These are phyloP conservation scores for Leptobrachium ailaonicum DNA, from an alignment of 2,113 vertebrate genomes.

Conservation along the genomic window DNA sequence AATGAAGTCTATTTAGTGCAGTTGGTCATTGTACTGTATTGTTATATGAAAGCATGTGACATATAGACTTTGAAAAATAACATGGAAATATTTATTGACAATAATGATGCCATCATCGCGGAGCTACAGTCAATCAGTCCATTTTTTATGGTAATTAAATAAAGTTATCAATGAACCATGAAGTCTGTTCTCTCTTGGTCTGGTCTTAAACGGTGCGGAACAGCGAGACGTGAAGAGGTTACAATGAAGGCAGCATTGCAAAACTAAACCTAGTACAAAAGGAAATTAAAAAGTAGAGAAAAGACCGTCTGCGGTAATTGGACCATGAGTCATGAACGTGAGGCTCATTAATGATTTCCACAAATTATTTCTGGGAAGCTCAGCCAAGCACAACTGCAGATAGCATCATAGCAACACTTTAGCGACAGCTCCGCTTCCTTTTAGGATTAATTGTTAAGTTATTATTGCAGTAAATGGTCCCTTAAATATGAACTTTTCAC, in stretches of 20 bases:
- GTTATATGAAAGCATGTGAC: too few species aligned
- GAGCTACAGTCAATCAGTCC: background rate
- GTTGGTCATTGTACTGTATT: too few species aligned
- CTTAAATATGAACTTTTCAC: slow-evolving; percentile 40
- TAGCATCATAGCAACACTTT: slow-evolving; percentile 28
- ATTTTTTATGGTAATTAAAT: background rate
- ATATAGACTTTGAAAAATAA: background rate
- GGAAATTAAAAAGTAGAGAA: slow-evolving; percentile 35
- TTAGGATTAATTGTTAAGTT: slow-evolving; percentile 37
- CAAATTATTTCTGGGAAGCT: slow-evolving; percentile 35
- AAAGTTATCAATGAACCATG: background rate
- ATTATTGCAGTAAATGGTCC: slow-evolving; percentile 41
- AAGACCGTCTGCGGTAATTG: slow-evolving; percentile 34
- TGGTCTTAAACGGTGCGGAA: slow-evolving; percentile 17
- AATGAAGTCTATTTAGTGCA: too few species aligned
- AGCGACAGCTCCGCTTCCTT: slow-evolving; percentile 36
- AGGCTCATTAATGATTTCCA: slow-evolving; percentile 44
- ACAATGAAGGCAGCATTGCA: slow-evolving; percentile 12
- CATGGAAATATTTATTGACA: background rate
- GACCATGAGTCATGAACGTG: slow-evolving; percentile 34
- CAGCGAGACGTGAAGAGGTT: slow-evolving; percentile 13
- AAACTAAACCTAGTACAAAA: slow-evolving; percentile 20
- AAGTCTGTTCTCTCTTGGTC: background rate
- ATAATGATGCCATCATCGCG: background rate
- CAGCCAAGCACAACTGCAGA: slow-evolving; percentile 28